These are phyloP conservation scores for Onychostoma macrolepis DNA, from an alignment of 2,113 vertebrate species.

Conservation along the genomic window DNA sequence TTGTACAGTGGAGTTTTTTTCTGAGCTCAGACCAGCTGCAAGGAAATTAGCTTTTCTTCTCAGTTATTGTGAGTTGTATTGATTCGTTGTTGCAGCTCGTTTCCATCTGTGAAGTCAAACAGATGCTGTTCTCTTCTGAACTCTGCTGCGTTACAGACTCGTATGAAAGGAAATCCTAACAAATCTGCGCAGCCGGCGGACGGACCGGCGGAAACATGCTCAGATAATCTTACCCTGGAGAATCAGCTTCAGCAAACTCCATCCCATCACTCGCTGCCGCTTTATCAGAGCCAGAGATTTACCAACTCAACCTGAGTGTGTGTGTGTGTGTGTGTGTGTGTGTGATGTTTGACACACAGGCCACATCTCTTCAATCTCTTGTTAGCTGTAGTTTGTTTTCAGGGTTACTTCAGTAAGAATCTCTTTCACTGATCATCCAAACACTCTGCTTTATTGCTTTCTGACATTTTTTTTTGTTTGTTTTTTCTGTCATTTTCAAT, in stretches of 20 bases:
- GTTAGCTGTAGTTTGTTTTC: background rate
- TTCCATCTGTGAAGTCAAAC: background rate
- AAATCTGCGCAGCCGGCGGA: constrained; percentile 1
- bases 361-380: background rate
- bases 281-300: constrained; percentile 12
- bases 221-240: constrained; percentile 14
- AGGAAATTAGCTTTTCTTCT: too few species aligned
- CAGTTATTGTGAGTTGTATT: background rate
- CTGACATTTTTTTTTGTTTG: too few species aligned
- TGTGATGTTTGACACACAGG: background rate
- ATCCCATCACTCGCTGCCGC: constrained; percentile 14
- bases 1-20: background rate
- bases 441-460: background rate
- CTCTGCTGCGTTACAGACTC: background rate
- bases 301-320: background rate
- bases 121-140: background rate
- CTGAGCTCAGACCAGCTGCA: background rate
- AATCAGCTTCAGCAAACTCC: constrained; percentile 11
- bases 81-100: background rate
- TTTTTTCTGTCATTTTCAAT: background rate
- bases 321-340: background rate
- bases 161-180: constrained; percentile 1
- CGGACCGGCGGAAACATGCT: background rate
- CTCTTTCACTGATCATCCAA: background rate
- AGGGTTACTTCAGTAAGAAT: background rate